phyloP scores from a whole-genome alignment of 2,113 vertebrate species.

The Ailurus styani region DNA sequence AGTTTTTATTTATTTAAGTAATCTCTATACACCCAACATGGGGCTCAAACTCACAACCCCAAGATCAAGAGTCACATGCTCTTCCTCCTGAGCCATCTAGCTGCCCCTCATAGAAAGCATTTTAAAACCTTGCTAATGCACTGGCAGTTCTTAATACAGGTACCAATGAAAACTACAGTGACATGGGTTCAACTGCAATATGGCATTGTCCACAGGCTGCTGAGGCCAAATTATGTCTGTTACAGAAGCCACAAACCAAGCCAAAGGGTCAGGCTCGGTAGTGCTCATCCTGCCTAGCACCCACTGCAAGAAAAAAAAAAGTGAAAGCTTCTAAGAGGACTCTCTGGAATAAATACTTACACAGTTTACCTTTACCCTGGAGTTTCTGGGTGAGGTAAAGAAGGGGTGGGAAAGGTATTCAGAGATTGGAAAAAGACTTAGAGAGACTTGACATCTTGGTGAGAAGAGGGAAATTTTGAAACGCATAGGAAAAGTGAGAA shows the following conservation, averaged over 20 bases:
- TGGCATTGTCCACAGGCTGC: conserved; percentile 62
- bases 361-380: background rate
- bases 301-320: background rate
- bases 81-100: background rate
- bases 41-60: background rate
- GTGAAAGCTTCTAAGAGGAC: background rate
- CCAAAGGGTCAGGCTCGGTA: background rate
- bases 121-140: background rate
- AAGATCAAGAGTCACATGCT: background rate
- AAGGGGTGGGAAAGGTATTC: background rate
- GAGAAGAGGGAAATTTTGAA: background rate
- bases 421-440: background rate
- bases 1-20: background rate
- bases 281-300: conserved; percentile 7
- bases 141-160: background rate
- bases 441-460: background rate
- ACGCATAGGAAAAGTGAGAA: background rate
- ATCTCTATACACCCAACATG: background rate
- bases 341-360: conserved; percentile 1
- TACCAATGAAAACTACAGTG: background rate
- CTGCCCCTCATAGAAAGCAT: background rate
- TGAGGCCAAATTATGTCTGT: background rate
- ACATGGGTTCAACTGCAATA: background rate
- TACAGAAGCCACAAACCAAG: background rate
- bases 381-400: background rate